phyloP scores from a whole-genome alignment of 2,888 invertebrate species.

The Clostera curtula region DNA sequence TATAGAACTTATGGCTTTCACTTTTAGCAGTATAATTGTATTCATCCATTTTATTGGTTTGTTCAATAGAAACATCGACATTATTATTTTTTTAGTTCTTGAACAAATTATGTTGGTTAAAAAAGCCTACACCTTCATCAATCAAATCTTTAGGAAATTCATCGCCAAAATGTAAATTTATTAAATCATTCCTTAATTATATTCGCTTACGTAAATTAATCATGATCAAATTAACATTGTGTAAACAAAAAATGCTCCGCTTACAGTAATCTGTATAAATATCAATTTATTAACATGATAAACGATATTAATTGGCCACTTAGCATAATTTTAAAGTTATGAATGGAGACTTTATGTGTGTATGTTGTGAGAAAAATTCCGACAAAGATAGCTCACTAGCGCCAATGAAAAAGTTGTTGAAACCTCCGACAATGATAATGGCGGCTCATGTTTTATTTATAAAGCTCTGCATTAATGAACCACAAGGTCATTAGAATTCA shows the following conservation, averaged over 20 bases:
- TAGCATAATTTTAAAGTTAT: constrained; percentile 22
- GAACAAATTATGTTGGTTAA: no score
- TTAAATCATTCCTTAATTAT: no score
- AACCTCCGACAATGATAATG: constrained; percentile 56
- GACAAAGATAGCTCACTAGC: constrained; percentile 25
- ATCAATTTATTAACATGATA: constrained; percentile 15
- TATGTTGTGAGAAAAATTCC: constrained; percentile 21
- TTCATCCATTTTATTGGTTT: no score
- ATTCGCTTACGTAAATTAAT: no score
- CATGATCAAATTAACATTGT: no score
- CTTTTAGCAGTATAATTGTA: no score
- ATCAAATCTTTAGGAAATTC: no score
- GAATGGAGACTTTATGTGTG: constrained; percentile 21
- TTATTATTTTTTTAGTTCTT: no score
- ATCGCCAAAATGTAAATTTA: no score
- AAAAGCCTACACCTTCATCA: no score
- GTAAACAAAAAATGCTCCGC: not conserved
- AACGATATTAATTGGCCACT: constrained; percentile 22
- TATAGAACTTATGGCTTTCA: no score
- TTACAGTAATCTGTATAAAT: constrained; percentile 1
- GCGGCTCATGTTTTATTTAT: constrained; percentile 65
- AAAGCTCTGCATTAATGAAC: constrained; percentile 54
- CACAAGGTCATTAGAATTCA: constrained; percentile 68
- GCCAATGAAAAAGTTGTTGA: constrained; percentile 43
- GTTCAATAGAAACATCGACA: no score